Evolutionary conservation across 30 jellyfish, hydroid and myxozoan genomes (phyloP).

Genomic region (Aurelia sp.): DNA sequence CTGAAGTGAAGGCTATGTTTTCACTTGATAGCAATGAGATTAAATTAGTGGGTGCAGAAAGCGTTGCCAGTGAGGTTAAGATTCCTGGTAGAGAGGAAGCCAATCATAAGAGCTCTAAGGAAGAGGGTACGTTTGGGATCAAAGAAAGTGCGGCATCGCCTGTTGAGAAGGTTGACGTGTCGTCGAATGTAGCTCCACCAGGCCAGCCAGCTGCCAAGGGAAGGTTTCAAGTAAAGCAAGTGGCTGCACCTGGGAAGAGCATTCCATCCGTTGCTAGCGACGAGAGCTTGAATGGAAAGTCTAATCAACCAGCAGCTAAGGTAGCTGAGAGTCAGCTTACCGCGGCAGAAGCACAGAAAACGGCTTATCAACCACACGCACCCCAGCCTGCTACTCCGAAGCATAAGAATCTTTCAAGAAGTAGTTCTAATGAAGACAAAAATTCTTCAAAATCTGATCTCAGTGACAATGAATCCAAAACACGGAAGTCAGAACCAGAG

Average conservation of each 20-base stretch:
- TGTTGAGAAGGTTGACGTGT: too few relatives aligned
- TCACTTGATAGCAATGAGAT: conserved; percentile 10
- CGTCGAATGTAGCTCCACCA: not conserved
- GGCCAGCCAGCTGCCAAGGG: conserved; percentile 18
- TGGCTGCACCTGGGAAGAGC: not conserved
- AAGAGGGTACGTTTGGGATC: too few relatives aligned
- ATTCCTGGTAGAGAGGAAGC: too few relatives aligned
- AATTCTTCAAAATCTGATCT: not conserved
- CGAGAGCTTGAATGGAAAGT: not conserved
- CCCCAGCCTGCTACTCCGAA: not conserved
- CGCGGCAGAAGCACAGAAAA: not conserved
- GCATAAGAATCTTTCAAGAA: not conserved
- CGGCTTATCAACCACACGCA: not conserved
- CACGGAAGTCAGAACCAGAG: not conserved
- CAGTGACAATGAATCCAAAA: not conserved
- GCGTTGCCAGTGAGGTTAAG: too few relatives aligned
- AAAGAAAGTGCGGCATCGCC: too few relatives aligned
- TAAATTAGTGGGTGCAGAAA: conserved; percentile 28
- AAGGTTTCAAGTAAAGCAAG: conserved; percentile 42
- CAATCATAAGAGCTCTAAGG: too few relatives aligned
- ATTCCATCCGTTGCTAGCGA: not conserved
- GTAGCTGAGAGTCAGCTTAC: not conserved
- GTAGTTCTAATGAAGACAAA: not conserved
- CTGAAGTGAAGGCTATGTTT: conserved; percentile 33
- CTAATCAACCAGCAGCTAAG: not conserved